Percentiles rank a stretch among this genome's conserved stretches.
These are phyloP conservation scores for Oligia latruncula DNA, from an alignment of 2,888 invertebrate genomes.

Conservation along the genomic window DNA sequence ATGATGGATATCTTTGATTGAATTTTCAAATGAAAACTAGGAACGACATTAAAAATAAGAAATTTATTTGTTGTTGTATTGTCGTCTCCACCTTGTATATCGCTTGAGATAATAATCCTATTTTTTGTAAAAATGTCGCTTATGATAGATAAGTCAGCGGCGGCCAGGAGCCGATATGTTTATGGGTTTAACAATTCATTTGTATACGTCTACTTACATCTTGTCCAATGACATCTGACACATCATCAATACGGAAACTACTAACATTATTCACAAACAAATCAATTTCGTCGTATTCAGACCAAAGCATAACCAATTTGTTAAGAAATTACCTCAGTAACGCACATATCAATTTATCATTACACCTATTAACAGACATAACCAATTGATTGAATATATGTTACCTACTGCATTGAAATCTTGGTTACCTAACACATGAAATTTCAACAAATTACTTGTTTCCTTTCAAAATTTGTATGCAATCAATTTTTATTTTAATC, in stretches of 20 bases:
- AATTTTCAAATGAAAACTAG: too few relatives aligned
- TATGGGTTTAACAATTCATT: neutral
- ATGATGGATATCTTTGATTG: too few relatives aligned
- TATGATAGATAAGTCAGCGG: neutral
- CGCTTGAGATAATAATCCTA: neutral
- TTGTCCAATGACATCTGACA: neutral
- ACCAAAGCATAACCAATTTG: conserved; percentile 32
- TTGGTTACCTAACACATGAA: conserved; percentile 57
- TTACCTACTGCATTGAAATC: conserved; percentile 49
- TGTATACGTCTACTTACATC: neutral
- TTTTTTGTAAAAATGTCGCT: neutral
- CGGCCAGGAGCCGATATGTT: neutral
- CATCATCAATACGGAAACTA: conserved; percentile 4
- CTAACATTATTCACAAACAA: conserved; percentile 13
- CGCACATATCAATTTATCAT: conserved; percentile 47
- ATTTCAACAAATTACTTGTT: conserved; percentile 51
- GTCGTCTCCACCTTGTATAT: neutral
- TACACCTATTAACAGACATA: conserved; percentile 49
- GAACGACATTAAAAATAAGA: too few relatives aligned
- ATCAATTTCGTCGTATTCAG: conserved; percentile 23
- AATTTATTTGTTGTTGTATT: too few relatives aligned
- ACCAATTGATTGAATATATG: conserved; percentile 54
- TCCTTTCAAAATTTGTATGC: conserved; percentile 47
- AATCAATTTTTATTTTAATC: conserved; percentile 47
- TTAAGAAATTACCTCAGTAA: conserved; percentile 43